A percentile compares a stretch with the other conserved stretches of the same genome.
These are phyloP conservation scores for Orussus abietinus DNA, from an alignment of 1,140 invertebrate genomes.

Conservation along the genomic window DNA sequence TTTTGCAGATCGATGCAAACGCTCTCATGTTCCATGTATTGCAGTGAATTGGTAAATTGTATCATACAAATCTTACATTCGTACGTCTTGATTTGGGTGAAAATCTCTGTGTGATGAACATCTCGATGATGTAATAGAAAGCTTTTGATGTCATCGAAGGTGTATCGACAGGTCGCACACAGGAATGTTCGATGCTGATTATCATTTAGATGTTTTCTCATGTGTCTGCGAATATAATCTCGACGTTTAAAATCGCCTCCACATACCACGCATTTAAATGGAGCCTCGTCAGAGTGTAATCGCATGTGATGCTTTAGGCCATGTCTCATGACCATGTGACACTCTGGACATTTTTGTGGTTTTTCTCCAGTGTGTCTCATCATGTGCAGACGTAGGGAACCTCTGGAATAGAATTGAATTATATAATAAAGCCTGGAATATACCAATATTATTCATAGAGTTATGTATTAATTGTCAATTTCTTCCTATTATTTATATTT, in stretches of 20 bases:
- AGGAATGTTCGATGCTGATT: not conserved
- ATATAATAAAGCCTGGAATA: no score
- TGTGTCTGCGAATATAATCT: conserved; percentile 1
- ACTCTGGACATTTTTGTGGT: conserved; percentile 52
- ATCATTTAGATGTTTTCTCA: conserved; percentile 2
- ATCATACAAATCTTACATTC: not conserved
- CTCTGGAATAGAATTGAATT: not conserved
- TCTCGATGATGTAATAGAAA: conserved; percentile 1
- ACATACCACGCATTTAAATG: conserved; percentile 1
- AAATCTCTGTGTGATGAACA: conserved; percentile 2
- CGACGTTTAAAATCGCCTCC: conserved; percentile 1
- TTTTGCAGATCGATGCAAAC: not conserved
- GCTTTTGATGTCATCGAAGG: conserved; percentile 1
- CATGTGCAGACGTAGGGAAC: conserved; percentile 55
- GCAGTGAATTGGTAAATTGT: not conserved
- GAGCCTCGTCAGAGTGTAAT: conserved; percentile 2
- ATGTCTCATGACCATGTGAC: conserved; percentile 5
- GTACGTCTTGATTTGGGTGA: conserved; percentile 2
- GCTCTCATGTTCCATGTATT: not conserved
- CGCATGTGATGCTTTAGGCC: conserved; percentile 5
- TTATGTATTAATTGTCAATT: no score
- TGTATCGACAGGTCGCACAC: not conserved
- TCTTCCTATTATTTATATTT: no score
- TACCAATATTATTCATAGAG: no score
- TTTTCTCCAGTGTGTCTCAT: conserved; percentile 61